These are phyloP conservation scores for Kradibia gibbosae DNA, from an alignment of 1,140 invertebrate genomes.

Conservation along the genomic window DNA sequence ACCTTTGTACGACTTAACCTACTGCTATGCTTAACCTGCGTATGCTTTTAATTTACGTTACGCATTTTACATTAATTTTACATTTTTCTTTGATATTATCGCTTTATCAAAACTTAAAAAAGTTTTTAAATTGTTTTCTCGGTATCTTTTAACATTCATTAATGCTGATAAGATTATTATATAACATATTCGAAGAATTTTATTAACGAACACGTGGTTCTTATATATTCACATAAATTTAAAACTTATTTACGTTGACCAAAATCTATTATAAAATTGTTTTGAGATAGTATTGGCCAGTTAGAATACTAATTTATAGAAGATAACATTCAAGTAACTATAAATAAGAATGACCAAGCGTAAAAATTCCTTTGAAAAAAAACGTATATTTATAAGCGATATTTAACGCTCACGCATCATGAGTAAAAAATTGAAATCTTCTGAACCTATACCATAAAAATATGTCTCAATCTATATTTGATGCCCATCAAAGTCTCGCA, in stretches of 20 bases:
- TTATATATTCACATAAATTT: neutral
- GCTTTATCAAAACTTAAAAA: too few species aligned
- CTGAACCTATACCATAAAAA: neutral
- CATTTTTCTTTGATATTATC: neutral
- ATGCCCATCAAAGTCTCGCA: neutral
- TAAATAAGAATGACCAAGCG: neutral
- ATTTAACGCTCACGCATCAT: neutral
- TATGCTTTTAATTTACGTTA: too few species aligned
- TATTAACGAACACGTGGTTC: neutral
- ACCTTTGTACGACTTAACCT: too few species aligned
- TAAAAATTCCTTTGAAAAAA: neutral
- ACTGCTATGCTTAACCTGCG: too few species aligned
- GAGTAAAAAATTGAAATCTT: neutral
- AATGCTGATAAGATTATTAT: neutral
- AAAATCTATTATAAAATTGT: neutral
- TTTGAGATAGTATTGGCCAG: neutral
- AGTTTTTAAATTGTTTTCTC: too few species aligned
- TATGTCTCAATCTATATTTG: neutral
- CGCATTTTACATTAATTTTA: too few species aligned
- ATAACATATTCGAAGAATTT: neutral
- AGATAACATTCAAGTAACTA: neutral
- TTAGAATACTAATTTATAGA: neutral
- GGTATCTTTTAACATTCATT: neutral
- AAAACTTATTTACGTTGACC: neutral
- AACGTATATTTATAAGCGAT: neutral